Conservation (phyloP, 2,113 vertebrate species). For the Pycnonotus jocosus region DNA sequence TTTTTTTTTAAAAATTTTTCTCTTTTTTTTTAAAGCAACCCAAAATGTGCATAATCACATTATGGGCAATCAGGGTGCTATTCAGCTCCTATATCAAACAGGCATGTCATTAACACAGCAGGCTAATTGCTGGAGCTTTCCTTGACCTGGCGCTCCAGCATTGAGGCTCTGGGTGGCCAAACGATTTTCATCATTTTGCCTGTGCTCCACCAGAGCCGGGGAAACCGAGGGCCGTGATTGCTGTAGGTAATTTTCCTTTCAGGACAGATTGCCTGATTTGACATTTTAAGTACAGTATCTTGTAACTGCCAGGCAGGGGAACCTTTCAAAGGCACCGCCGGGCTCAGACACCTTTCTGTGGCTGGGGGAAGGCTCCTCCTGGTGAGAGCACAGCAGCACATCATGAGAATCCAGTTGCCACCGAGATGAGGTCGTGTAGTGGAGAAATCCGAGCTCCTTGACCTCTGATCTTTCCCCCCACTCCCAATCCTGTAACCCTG, state of each 20-base stretch:
- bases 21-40: background rate
- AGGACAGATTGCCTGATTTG: constrained; percentile 34
- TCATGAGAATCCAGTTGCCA: constrained; percentile 30
- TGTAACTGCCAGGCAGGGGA: background rate
- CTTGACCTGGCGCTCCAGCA: constrained; percentile 34
- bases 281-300: constrained; percentile 57
- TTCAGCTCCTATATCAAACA: constrained; percentile 48
- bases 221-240: constrained; percentile 46
- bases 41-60: constrained; percentile 18
- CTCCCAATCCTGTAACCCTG: background rate
- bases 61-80: constrained; percentile 32
- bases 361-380: background rate
- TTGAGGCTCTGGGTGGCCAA: constrained; percentile 58
- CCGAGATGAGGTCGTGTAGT: background rate
- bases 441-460: constrained; percentile 55
- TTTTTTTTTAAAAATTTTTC: background rate
- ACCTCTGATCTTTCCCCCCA: constrained; percentile 48
- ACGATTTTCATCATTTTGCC: constrained; percentile 45
- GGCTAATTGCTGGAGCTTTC: constrained; percentile 60
- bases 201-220: background rate
- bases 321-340: background rate
- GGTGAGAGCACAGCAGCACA: constrained; percentile 43
- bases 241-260: constrained; percentile 64
- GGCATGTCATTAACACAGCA: constrained; percentile 34
- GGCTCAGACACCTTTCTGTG: background rate